Base-by-base conservation (phyloP, 2,113 vertebrate genomes). In the Otus sunia region DNA sequence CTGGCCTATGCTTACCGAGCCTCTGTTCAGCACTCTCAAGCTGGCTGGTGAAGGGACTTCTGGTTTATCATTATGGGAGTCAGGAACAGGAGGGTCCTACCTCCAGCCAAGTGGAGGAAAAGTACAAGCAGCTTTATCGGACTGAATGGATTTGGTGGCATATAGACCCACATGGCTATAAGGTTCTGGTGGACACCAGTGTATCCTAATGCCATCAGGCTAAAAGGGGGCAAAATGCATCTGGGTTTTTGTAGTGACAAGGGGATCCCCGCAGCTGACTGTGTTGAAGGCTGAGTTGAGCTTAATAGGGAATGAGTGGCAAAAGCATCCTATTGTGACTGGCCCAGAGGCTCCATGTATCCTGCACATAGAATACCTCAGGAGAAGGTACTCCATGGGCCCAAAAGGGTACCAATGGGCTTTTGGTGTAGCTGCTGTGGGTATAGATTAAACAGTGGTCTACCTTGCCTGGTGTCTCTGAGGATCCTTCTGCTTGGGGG, bases 401-500 rank as follows among this genome's bases (percentile, higher is more conserved):
- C 7, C 30, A 30, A 49, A 69, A 71, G 17, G 11, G 15, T 59
- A 47, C 7, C 0, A 0, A 5, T 56, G 7, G 20, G 7, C 13
- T 56, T 69, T 49, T 56, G 30, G 16, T 41, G 20, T 76, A 69
- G 25, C 25, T 55, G 11, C 21, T 62, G 30, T n/a, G 29, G 20
- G 16, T 83, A 5, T 63, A 62, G 34, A 53, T 34, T 67, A 47
- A 68, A 60, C 4, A 29, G 41, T 56, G 18, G 10, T 56, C 23
- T 72, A 17, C 15, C 20, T 41, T 56, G 14, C n/a, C 30, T 84
- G 20, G 27, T 5, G 0, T 56, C 6, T 62, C 49, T 77, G 72
- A 41, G 6, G n/a, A 63, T 63, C 13, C 20, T 77, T 77, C 41
- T 63, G 19, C 47, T 76, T 32, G 49, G 8, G 32, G 32, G 11